Conservation (phyloP, 2,888 invertebrate species). For the Dysmachus trigonus region DNA sequence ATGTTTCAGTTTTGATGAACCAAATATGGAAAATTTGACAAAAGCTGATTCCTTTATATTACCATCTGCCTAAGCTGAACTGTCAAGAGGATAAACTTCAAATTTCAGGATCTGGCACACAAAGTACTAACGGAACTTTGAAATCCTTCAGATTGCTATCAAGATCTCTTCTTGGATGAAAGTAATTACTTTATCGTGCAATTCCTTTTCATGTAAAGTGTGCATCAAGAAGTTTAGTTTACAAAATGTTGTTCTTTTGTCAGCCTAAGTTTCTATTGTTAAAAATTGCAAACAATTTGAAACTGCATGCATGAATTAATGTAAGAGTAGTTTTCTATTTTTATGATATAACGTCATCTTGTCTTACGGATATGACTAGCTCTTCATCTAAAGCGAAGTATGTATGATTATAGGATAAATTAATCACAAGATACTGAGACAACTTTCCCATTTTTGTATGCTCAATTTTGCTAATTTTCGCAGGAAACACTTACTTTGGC, state of each 20-base stretch:
- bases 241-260: background rate
- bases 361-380: background rate
- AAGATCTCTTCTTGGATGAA: background rate
- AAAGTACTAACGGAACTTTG: background rate
- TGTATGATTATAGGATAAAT: background rate
- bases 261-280: background rate
- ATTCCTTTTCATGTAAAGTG: background rate
- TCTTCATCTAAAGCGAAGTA: background rate
- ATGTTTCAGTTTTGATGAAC: background rate
- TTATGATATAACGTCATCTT: background rate
- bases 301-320: background rate
- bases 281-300: background rate
- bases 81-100: background rate
- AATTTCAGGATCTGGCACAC: background rate
- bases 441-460: too few relatives aligned
- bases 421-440: background rate
- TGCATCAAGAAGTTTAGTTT: background rate
- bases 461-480: too few relatives aligned
- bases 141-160: background rate
- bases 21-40: background rate
- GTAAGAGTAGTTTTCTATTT: background rate
- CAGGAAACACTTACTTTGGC: too few relatives aligned
- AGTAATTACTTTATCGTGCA: background rate
- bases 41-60: background rate
- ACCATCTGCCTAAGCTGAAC: background rate